Base-by-base conservation (phyloP, 2,888 invertebrate genomes). In the Dynastes hyllus region DNA sequence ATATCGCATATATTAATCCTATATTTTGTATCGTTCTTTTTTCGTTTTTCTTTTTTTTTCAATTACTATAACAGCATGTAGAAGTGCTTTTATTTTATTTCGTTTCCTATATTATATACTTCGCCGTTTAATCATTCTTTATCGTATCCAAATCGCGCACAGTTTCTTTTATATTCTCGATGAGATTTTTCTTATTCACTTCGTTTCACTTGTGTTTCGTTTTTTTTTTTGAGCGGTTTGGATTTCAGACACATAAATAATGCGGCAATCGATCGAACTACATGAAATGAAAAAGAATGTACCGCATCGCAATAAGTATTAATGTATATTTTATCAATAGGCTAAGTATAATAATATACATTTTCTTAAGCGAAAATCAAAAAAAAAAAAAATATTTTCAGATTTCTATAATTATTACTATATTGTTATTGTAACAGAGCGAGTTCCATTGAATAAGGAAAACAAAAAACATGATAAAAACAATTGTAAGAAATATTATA, bases 251-350 rank as follows among this genome's bases (percentile, higher is more conserved):
- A 82, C 82, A 81, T 82, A 80, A 37, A 76, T 45, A 76, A 76
- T 53, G 76, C 76, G 63, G 76, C 65, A n/a, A 76, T 76, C 63
- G 76, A 50, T 29, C 27, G 65, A 75, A 76, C 32, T 65, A 11
- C 65, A n/a, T 9, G 13, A 53, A 53, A 53, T 11, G 2, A 53
- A 16, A 53, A 53, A 29, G 51, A 66, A 27, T 51, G 27, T 66
- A 37, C 86, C 85, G 85, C 83, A 83, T 86, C 85, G 86, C 86
- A 86, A 86, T 86, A 87, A 86, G 85, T 87, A 86, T 87, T 86
- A 86, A 80, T 82, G 80, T 83, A 80, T 77, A 78, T 40, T 73
- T 69, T 80, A 77, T 67, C 61, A 50, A 70, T 76, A 63, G 75
- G 78, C 76, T 67, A 45, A 40, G 67, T 73, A 75, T 78, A 71